A percentile compares a stretch with the other conserved stretches of the same genome.
Evolutionary conservation across 2,113 vertebrate species (phyloP).

Genomic region (Pseudorectes ferrugineus): DNA sequence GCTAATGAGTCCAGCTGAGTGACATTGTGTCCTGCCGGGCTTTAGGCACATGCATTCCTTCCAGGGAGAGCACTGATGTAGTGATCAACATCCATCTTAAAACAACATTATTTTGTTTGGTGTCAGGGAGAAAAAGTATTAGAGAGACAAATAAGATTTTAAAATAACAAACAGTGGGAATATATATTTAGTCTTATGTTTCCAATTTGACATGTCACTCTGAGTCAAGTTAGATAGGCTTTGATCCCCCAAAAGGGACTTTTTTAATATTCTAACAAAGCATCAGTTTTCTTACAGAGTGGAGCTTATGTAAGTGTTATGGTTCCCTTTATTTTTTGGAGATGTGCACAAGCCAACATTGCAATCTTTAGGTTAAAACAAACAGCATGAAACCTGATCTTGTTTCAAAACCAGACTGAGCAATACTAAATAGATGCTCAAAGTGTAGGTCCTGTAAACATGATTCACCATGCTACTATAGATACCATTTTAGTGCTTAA

Average conservation of each 20-base stretch:
- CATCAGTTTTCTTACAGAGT: neutral
- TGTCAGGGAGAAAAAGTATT: neutral
- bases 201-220: neutral
- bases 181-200: neutral
- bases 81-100: conserved; percentile 34
- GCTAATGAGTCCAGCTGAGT: conserved; percentile 39
- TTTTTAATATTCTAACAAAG: neutral
- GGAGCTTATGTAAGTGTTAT: neutral
- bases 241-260: neutral
- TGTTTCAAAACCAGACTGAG: neutral
- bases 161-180: neutral
- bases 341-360: rapidly evolving
- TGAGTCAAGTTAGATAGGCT: neutral
- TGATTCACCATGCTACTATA: neutral
- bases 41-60: neutral
- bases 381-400: neutral
- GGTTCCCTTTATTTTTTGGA: neutral
- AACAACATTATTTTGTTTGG: neutral
- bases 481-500: neutral
- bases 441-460: neutral
- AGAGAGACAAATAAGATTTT: conserved; percentile 10
- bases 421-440: neutral
- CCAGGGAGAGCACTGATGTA: neutral
- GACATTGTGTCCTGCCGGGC: neutral
- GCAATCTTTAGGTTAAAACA: neutral